Evolutionary conservation across 2,113 vertebrate genomes (phyloP).

Genomic region (Leucosticte australis): DNA sequence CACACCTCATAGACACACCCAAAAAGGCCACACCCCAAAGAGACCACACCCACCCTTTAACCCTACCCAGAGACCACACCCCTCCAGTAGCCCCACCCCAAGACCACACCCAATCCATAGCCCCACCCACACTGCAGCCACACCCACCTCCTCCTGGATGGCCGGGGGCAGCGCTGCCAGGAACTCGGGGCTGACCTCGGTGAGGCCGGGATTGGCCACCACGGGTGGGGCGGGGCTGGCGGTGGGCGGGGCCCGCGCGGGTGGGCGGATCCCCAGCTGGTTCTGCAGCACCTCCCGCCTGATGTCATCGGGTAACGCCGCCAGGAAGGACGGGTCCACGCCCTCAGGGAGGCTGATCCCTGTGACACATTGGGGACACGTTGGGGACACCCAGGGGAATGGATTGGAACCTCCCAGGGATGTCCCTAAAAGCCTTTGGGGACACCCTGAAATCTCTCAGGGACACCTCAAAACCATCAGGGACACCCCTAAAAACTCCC

Average conservation of each 20-base stretch:
- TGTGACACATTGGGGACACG: rapidly evolving
- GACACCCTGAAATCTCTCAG: not conserved
- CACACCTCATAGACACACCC: not conserved
- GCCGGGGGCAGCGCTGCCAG: not conserved
- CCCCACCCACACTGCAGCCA: not conserved
- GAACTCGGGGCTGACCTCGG: not conserved
- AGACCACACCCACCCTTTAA: no score
- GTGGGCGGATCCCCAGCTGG: not conserved
- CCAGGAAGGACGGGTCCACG: not conserved
- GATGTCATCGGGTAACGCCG: not conserved
- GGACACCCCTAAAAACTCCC: not conserved
- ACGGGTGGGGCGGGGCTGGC: not conserved
- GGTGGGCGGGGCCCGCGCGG: not conserved
- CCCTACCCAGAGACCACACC: no score
- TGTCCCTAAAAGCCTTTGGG: not conserved
- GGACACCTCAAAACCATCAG: not conserved
- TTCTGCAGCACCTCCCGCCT: not conserved
- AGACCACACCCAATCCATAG: not conserved
- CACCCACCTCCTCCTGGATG: not conserved
- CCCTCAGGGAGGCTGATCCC: not conserved
- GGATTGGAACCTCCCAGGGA: no score
- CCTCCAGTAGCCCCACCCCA: not conserved
- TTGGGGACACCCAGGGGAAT: not conserved
- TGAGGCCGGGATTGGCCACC: not conserved
- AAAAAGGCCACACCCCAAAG: not conserved